Conservation (phyloP, 2,113 vertebrate species). For the Bufo bufo region DNA sequence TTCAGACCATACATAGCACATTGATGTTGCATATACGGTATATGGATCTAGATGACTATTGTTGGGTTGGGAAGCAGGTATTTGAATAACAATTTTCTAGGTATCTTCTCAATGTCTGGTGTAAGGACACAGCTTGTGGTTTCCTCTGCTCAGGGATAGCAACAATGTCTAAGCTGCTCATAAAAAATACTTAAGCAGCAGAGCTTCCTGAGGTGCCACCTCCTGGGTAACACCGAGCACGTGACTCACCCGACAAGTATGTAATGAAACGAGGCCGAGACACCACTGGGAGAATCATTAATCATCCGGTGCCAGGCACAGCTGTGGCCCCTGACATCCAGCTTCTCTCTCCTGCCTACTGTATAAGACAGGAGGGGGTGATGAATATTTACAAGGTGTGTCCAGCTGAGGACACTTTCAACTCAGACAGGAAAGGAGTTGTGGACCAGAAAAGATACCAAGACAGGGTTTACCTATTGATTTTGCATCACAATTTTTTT, state of each 20-base stretch:
- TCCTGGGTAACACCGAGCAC: slow-evolving; percentile 3
- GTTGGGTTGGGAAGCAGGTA: no score
- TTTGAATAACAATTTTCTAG: no score
- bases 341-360: background rate
- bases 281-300: slow-evolving; percentile 39
- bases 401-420: background rate
- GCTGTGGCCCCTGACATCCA: background rate
- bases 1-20: no score
- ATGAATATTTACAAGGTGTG: slow-evolving; percentile 23
- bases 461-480: no score
- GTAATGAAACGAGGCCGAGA: slow-evolving; percentile 33
- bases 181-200: background rate
- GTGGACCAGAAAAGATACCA: background rate
- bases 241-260: slow-evolving; percentile 13
- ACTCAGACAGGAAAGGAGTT: background rate
- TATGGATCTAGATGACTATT: no score
- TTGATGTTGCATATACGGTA: no score
- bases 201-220: background rate
- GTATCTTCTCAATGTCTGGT: background rate
- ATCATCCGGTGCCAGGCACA: slow-evolving; percentile 36
- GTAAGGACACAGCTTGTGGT: slow-evolving; percentile 5
- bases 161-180: background rate
- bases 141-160: background rate
- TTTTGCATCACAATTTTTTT: no score
- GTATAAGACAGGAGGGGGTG: slow-evolving; percentile 6